Base-by-base conservation (phyloP, 2,888 invertebrate genomes). In the Hyles lineata region DNA sequence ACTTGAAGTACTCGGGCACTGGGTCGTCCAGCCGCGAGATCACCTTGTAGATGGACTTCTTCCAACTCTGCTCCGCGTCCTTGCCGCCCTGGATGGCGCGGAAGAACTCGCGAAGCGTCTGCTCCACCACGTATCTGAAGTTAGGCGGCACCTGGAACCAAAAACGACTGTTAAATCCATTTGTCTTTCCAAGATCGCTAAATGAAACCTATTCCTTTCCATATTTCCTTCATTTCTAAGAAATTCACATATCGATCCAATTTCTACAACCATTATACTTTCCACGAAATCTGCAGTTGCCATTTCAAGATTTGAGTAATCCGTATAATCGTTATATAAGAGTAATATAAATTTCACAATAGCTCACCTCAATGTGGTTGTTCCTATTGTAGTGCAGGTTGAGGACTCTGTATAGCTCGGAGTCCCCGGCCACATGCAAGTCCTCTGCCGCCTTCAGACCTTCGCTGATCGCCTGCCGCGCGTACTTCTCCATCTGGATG, bases 401-500 rank as follows among this genome's bases (percentile, higher is more conserved):
- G 86, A 99, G 97, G 88, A 99, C 98, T 90, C 99, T 96, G 95
- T 99, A 99, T 83, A 99, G 96, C 95, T 99, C 99, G 76, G 98
- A 98, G 94, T 99, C 99, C 74, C 97, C 97, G 77, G 97, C 98
- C 74, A 99, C 99, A 90, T 97, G 97, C 76, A 99, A 96, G 88
- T 99, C 99, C 80, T 99, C 99, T 25, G 97, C 96, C 86, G 96
- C 96, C 92, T 98, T 98, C 84, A 98, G 96, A 77, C 99, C 99
- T 95, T 99, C 99, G 83, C 98, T 98, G 85, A 99, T 97, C 70
- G 99, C 98, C 94, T 99, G 99, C 83, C 99, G 96, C 77, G 99
- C 99, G 95, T 99, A 99, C 95, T 99, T 99, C 96, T 99, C 99
- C 99, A 99, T 99, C 95, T 99, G 99, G 90, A 99, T 99, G 95